phyloP scores from a whole-genome alignment of 2,797 vertebrate species.

The Brotula barbata region DNA sequence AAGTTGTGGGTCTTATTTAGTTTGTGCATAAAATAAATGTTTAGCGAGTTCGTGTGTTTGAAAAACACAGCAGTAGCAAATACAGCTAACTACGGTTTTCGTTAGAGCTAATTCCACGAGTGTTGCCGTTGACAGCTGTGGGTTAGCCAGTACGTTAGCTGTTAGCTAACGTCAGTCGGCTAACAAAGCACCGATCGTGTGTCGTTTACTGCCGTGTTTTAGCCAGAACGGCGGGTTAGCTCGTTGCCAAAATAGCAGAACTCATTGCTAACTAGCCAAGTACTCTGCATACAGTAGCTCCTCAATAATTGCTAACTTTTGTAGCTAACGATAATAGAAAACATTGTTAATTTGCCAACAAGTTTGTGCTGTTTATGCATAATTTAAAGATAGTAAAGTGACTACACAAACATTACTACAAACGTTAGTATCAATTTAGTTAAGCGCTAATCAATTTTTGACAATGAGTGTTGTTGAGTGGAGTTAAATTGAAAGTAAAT shows the following conservation, averaged over 20 bases:
- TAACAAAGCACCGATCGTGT: constrained; percentile 66
- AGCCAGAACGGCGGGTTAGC: constrained; percentile 28
- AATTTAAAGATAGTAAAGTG: too few species aligned
- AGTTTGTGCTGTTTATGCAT: too few species aligned
- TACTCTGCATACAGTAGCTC: too few species aligned
- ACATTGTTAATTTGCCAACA: too few species aligned
- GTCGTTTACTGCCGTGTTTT: constrained; percentile 20
- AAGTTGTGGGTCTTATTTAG: background rate
- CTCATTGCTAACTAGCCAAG: background rate
- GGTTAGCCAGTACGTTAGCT: constrained; percentile 57
- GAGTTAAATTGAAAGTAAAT: too few species aligned
- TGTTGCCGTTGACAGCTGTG: constrained; percentile 66
- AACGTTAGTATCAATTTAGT: too few species aligned
- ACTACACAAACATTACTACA: too few species aligned
- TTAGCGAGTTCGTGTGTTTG: background rate
- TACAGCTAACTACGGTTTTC: constrained; percentile 7
- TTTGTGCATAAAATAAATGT: too few species aligned
- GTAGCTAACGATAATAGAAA: background rate
- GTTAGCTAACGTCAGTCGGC: constrained; percentile 43
- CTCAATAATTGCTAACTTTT: background rate
- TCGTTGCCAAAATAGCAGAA: constrained; percentile 12
- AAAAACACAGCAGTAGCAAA: accelerated
- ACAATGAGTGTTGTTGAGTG: too few species aligned
- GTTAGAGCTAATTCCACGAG: constrained; percentile 28
- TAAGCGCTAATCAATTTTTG: too few species aligned